These are phyloP conservation scores for Calliopum simillimum DNA, from an alignment of 2,888 invertebrate genomes.

Conservation along the genomic window DNA sequence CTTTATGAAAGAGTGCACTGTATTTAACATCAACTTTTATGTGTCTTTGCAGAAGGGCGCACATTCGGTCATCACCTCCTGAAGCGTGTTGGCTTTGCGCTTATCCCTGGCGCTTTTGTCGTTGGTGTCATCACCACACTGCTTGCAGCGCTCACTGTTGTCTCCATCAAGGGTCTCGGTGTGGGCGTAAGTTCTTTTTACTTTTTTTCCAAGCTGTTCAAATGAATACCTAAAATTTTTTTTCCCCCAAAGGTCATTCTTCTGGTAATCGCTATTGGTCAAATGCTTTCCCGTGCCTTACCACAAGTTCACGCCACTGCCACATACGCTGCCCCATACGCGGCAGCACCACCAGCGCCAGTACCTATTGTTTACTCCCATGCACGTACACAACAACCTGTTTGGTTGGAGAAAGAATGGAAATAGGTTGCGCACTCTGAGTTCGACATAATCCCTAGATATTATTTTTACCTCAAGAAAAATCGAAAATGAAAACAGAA, in stretches of 20 bases:
- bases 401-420: constrained; percentile 67
- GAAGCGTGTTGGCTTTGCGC: constrained; percentile 77
- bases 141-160: constrained; percentile 76
- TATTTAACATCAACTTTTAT: not conserved
- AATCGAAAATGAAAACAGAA: too few relatives aligned
- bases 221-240: not conserved
- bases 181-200: constrained; percentile 71
- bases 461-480: not conserved
- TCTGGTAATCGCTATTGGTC: constrained; percentile 72
- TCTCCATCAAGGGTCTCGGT: constrained; percentile 79
- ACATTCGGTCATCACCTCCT: constrained; percentile 80
- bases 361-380: constrained; percentile 68
- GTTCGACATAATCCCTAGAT: constrained; percentile 19
- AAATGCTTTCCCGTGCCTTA: constrained; percentile 66
- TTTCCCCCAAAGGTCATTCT: constrained; percentile 64
- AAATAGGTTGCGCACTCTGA: constrained; percentile 23
- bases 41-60: constrained; percentile 70
- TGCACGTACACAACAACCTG: constrained; percentile 64
- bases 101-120: constrained; percentile 81
- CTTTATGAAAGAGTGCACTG: not conserved
- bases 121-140: constrained; percentile 81
- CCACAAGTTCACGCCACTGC: constrained; percentile 68
- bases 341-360: constrained; percentile 60
- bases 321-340: constrained; percentile 66
- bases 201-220: not conserved